These are phyloP conservation scores for Rhyzopertha dominica DNA, from an alignment of 1,140 invertebrate genomes.

Conservation along the genomic window DNA sequence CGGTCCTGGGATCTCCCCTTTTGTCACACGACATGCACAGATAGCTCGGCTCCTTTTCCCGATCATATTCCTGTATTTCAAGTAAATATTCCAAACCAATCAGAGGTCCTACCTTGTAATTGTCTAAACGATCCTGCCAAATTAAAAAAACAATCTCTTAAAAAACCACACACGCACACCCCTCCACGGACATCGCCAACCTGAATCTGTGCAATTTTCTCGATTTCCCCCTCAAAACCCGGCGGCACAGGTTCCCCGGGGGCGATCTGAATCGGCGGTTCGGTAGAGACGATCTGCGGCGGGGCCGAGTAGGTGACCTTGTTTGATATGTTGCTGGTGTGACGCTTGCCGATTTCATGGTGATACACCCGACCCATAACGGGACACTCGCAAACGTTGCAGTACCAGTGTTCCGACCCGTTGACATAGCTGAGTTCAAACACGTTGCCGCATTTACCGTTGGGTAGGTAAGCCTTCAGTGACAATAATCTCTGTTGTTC, in stretches of 20 bases:
- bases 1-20: constrained; percentile 66
- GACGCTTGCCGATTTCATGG: constrained; percentile 39
- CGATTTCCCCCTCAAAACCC: constrained; percentile 62
- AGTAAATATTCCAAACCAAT: constrained; percentile 64
- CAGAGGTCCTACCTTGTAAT: constrained; percentile 41
- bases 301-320: too few relatives aligned
- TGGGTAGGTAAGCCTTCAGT: constrained; percentile 33
- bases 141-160: not conserved
- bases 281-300: not conserved
- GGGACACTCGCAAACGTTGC: constrained; percentile 38
- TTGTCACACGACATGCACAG: constrained; percentile 71
- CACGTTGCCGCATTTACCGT: constrained; percentile 35
- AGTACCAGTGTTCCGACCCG: constrained; percentile 40
- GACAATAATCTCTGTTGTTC: constrained; percentile 37
- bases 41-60: constrained; percentile 60
- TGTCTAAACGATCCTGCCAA: constrained; percentile 38
- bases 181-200: constrained; percentile 34
- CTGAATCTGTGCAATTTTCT: constrained; percentile 52
- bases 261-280: constrained; percentile 45
- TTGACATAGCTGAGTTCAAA: constrained; percentile 37
- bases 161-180: not conserved
- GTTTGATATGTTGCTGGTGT: constrained; percentile 21
- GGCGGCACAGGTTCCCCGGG: constrained; percentile 66
- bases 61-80: constrained; percentile 60
- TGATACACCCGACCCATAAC: constrained; percentile 41